Conservation (phyloP, 2,888 invertebrate genomes). For the Pherbina coryleti region DNA sequence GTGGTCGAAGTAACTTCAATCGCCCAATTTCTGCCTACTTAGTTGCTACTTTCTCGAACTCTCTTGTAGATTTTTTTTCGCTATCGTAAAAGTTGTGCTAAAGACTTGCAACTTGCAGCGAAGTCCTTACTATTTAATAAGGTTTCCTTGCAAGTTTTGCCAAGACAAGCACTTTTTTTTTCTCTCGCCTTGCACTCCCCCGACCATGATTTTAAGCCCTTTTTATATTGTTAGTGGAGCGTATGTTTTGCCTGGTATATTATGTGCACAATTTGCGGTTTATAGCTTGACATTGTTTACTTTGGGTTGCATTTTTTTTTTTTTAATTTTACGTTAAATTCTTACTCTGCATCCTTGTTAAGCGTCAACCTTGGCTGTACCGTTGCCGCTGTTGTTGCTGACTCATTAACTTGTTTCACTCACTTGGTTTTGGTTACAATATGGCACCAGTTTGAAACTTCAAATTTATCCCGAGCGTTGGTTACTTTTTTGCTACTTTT, state of each 20-base stretch:
- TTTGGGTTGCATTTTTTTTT: too few relatives aligned
- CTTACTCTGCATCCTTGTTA: neutral
- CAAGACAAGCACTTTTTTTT: too few relatives aligned
- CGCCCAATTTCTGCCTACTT: too few relatives aligned
- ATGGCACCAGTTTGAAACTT: constrained; percentile 1
- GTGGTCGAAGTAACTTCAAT: too few relatives aligned
- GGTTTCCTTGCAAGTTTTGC: too few relatives aligned
- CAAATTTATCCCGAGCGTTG: neutral
- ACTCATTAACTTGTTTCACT: neutral
- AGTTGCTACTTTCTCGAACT: neutral
- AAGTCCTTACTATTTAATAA: too few relatives aligned
- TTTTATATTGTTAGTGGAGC: neutral
- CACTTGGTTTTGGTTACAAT: neutral
- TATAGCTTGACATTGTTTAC: neutral
- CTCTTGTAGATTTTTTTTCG: neutral
- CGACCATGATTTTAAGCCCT: too few relatives aligned
- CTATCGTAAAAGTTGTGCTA: neutral
- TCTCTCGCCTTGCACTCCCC: too few relatives aligned
- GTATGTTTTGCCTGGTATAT: neutral
- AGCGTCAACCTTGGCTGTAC: neutral
- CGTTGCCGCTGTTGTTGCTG: neutral
- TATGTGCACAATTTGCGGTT: constrained; percentile 12
- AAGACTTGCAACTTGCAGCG: too few relatives aligned
- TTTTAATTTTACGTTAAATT: too few relatives aligned
- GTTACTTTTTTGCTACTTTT: too few relatives aligned